Conservation (phyloP, 2,113 vertebrate species). For the Paramormyrops kingsleyae region DNA sequence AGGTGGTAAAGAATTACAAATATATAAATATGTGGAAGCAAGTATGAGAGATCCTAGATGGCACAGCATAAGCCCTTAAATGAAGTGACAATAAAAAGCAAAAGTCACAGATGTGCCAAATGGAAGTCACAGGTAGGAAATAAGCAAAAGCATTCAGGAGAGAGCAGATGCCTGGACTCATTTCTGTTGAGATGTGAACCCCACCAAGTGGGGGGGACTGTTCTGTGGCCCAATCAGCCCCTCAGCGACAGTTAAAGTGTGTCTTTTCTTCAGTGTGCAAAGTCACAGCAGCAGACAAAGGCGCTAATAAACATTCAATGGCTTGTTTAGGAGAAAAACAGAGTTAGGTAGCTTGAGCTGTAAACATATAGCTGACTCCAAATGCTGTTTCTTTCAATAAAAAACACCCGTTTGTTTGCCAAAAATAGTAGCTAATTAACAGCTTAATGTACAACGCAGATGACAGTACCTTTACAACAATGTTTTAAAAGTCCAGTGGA, state of each 20-base stretch:
- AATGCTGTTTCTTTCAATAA: conserved; percentile 3
- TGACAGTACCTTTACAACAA: neutral
- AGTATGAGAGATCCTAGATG: neutral
- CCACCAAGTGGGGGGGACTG: neutral
- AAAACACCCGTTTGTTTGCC: neutral
- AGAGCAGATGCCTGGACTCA: neutral
- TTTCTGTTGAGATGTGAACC: neutral
- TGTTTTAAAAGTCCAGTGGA: neutral
- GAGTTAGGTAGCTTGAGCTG: neutral
- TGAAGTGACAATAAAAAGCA: neutral
- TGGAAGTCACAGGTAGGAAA: neutral
- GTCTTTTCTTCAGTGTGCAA: conserved; percentile 20
- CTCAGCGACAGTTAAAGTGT: conserved; percentile 8
- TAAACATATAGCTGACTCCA: neutral
- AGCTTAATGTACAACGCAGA: neutral
- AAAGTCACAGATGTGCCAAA: neutral
- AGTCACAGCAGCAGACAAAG: conserved; percentile 17
- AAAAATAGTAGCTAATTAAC: conserved; percentile 6
- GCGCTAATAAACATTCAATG: neutral
- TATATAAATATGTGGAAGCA: neutral
- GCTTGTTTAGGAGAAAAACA: conserved; percentile 7
- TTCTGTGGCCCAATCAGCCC: conserved; percentile 7
- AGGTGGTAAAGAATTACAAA: neutral
- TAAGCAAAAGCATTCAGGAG: neutral
- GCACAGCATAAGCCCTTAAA: neutral